These are phyloP conservation scores for Clarias gariepinus DNA, from an alignment of 2,113 vertebrate species.

Conservation along the genomic window DNA sequence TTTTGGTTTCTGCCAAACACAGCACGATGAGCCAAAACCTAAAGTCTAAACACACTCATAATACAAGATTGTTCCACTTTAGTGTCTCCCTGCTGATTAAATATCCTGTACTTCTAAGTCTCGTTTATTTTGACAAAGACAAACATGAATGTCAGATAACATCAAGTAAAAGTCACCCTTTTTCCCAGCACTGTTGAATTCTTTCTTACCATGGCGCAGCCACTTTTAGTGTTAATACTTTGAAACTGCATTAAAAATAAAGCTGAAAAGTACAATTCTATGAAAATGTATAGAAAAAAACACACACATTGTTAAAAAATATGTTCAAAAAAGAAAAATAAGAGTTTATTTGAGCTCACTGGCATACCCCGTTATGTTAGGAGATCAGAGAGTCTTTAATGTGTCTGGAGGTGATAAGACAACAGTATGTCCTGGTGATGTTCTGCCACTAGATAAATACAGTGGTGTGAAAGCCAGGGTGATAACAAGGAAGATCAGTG, in stretches of 20 bases:
- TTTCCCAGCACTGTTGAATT: neutral
- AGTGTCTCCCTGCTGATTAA: neutral
- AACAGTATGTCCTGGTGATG: constrained; percentile 13
- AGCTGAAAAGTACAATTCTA: neutral
- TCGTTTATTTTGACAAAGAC: neutral
- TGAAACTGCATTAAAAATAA: neutral
- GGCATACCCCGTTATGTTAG: neutral
- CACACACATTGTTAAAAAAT: neutral
- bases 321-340: neutral
- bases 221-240: neutral
- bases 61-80: neutral
- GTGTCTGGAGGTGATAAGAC: constrained; percentile 33
- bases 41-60: neutral
- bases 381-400: constrained; percentile 25
- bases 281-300: neutral
- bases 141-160: neutral
- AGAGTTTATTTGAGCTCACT: neutral
- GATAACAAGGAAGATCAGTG: constrained; percentile 38
- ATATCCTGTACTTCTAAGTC: neutral
- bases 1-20: neutral
- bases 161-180: neutral
- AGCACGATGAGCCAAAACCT: neutral
- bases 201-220: neutral
- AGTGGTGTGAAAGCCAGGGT: constrained; percentile 21
- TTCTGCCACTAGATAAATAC: constrained; percentile 28